Evolutionary conservation across 92 coral and sea anemone species (phyloP), one percentile per base, ranked within the genome.

Genomic region (Porites evermanni): DNA sequence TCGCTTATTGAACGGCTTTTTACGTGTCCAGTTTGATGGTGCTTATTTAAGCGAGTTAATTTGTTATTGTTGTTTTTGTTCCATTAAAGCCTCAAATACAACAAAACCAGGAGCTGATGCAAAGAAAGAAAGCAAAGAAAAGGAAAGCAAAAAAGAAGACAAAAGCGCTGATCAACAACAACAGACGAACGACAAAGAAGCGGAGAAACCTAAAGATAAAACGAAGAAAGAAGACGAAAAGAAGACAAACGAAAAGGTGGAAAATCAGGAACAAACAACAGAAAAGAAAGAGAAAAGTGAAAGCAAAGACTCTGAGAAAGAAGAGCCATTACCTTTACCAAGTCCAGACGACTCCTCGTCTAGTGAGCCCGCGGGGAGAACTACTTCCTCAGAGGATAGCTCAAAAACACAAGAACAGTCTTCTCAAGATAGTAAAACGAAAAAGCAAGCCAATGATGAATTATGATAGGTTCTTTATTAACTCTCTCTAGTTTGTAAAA

Each of bases 261-360:
- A 64, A 26, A 81, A 86, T 74, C 83, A 67, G 12, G 60, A 78
- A 53, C 89, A 79, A 80, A 18, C 79, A 8, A 70, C 80, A 64
- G 77, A 86, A 83, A 12, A 85, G 20, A 64, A 75, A 72, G 85
- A 78, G 23, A 67, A 64, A 32, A 79, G 65, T 16, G 84, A 79
- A 18, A 50, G 70, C 52, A 78, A 88, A 67, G 84, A 63, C 26
- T 51, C 88, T 50, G 72, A 71, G 21, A 59, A 70, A 53, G 94
- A 88, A 75, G 79, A 92, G 38, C 93, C 95, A 7, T 75, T 92
- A 53, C 88, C 92, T 84, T 82, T 89, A 79, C 94, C 92, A 16
- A 82, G 83, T 18, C 83, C 79, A 50, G 87, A 83, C 61, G 79
- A 73, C 44, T 13, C 86, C 18, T 71, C 78, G 1, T 9, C 86